Conservation (phyloP, 2,888 invertebrate species). For the Microplitis manilae region DNA sequence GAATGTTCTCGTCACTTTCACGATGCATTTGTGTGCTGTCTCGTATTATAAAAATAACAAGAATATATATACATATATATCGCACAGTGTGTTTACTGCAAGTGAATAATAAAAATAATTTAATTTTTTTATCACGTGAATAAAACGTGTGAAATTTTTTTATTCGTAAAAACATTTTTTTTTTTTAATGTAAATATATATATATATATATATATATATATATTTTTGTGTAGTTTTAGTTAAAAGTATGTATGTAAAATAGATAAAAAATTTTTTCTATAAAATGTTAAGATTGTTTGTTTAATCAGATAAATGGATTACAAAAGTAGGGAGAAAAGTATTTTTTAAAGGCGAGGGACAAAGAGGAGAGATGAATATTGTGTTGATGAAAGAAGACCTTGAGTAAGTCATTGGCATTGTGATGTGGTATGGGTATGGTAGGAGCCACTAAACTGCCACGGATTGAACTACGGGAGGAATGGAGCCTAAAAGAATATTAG, state of each 20-base stretch:
- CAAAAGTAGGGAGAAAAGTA: neutral
- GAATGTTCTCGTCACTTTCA: conserved; percentile 16
- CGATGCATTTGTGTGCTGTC: neutral
- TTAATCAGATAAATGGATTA: conserved; percentile 1
- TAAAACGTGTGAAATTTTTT: neutral
- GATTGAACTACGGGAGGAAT: neutral
- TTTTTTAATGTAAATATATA: neutral
- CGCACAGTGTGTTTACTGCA: neutral
- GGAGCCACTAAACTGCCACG: neutral
- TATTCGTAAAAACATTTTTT: neutral
- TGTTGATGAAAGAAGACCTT: conserved; percentile 14
- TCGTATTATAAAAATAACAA: neutral
- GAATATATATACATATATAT: neutral
- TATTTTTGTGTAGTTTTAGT: neutral
- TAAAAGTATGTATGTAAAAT: no score
- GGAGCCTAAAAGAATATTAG: neutral
- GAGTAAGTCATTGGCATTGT: conserved; percentile 16
- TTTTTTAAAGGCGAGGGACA: neutral
- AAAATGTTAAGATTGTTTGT: neutral
- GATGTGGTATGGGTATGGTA: neutral
- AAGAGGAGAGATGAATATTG: neutral
- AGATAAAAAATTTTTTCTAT: no score
- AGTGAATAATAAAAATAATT: conserved; percentile 1
- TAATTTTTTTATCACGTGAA: conserved; percentile 2
- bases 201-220: no score